These are phyloP conservation scores for Polymixis flavicincta DNA, from an alignment of 2,888 invertebrate genomes.

Conservation along the genomic window DNA sequence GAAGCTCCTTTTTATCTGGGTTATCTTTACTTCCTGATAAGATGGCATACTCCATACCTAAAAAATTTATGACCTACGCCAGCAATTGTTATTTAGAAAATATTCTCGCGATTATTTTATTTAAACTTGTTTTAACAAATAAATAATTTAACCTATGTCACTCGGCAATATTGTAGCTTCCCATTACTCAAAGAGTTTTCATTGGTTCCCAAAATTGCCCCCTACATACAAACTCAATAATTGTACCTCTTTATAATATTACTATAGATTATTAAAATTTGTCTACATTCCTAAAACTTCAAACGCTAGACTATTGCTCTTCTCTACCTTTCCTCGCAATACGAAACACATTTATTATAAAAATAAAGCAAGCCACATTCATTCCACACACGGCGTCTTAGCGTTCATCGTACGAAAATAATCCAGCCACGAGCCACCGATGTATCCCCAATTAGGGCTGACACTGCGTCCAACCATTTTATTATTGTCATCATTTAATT, in stretches of 20 bases:
- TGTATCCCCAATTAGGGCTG: conserved; percentile 59
- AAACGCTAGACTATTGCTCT: not conserved
- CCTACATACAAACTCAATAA: not conserved
- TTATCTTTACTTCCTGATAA: not conserved
- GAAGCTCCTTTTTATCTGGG: not conserved
- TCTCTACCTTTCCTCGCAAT: not conserved
- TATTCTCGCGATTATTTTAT: not conserved
- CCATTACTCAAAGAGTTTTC: not conserved
- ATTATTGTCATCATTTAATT: conserved; percentile 43
- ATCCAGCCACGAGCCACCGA: conserved; percentile 46
- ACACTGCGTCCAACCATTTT: conserved; percentile 30
- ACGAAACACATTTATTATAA: conserved; percentile 45
- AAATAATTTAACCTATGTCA: too few species aligned
- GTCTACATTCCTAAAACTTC: conserved; percentile 8
- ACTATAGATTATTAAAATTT: not conserved
- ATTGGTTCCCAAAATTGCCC: too few species aligned
- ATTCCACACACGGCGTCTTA: conserved; percentile 42
- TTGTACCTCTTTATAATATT: not conserved
- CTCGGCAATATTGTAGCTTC: too few species aligned
- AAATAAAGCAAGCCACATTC: conserved; percentile 50
- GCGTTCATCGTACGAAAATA: conserved; percentile 61
- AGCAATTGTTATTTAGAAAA: not conserved
- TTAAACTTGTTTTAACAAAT: not conserved
- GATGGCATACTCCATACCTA: not conserved
- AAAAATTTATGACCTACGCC: not conserved